Percentiles rank a stretch among this genome's conserved stretches.
Evolutionary conservation across 2,113 vertebrate genomes (phyloP).

Genomic region (Eretmochelys imbricata): DNA sequence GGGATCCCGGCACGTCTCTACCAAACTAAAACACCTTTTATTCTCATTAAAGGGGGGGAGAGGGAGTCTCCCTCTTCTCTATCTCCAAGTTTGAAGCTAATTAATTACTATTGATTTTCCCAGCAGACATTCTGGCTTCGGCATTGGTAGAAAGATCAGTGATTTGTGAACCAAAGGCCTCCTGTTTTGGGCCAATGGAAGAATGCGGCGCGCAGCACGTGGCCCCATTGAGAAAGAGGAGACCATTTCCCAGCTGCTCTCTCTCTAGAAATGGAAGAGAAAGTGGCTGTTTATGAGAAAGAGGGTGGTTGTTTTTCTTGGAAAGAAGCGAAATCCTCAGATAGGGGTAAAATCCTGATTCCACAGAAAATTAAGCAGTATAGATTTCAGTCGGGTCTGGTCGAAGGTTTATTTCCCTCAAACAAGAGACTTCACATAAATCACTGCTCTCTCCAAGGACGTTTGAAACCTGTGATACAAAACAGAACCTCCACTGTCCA

Average conservation of each 20-base stretch:
- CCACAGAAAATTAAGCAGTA: constrained; percentile 75
- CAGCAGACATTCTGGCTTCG: constrained; percentile 69
- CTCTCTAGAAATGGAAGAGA: constrained; percentile 41
- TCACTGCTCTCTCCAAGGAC: constrained; percentile 72
- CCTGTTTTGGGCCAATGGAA: not conserved
- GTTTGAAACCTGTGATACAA: constrained; percentile 72
- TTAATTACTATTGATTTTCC: constrained; percentile 70
- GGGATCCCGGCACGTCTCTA: not conserved
- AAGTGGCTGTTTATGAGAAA: constrained; percentile 66
- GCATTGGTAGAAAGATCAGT: constrained; percentile 21
- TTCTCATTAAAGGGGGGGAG: constrained; percentile 64
- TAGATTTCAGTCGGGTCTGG: constrained; percentile 75
- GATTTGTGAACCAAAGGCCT: constrained; percentile 65
- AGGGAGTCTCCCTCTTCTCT: constrained; percentile 20
- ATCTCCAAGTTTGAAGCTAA: constrained; percentile 67
- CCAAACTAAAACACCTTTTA: constrained; percentile 56
- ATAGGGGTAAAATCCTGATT: constrained; percentile 78
- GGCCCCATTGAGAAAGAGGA: not conserved
- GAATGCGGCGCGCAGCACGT: not conserved
- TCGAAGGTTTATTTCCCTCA: constrained; percentile 75
- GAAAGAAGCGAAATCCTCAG: constrained; percentile 70
- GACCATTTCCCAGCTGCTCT: constrained; percentile 20
- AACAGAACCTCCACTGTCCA: constrained; percentile 71
- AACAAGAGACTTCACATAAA: constrained; percentile 77
- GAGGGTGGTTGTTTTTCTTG: constrained; percentile 75